phyloP scores from a whole-genome alignment of 2,888 invertebrate genomes.

The Conistra vaccinii region DNA sequence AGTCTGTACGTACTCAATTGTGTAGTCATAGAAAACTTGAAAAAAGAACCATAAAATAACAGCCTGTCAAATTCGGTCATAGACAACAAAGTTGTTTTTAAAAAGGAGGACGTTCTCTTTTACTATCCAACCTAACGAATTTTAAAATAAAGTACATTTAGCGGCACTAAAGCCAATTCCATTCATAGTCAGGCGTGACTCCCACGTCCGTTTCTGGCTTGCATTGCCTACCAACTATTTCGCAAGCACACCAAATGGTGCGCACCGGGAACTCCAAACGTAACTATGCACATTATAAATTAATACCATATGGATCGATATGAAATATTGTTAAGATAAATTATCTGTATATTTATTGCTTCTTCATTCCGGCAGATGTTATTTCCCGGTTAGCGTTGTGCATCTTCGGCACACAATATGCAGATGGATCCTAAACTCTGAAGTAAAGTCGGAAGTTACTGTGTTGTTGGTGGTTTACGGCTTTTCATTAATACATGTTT shows the following conservation, averaged over 20 bases:
- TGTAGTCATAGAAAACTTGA: not conserved
- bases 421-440: slow-evolving; percentile 11
- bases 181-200: slow-evolving; percentile 37
- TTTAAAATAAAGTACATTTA: slow-evolving; percentile 10
- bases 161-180: slow-evolving; percentile 12
- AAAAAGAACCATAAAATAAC: not conserved
- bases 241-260: slow-evolving; percentile 62
- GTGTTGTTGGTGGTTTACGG: not conserved
- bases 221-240: slow-evolving; percentile 51
- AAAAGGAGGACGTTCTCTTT: not conserved
- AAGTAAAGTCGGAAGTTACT: not conserved
- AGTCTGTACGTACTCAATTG: not conserved
- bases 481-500: not conserved
- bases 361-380: slow-evolving; percentile 47
- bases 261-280: slow-evolving; percentile 7
- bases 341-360: slow-evolving; percentile 34
- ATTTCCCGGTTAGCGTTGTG: slow-evolving; percentile 4
- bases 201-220: slow-evolving; percentile 48
- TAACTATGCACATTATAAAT: slow-evolving; percentile 43
- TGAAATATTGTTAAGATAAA: slow-evolving; percentile 47
- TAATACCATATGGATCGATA: slow-evolving; percentile 31
- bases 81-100: not conserved
- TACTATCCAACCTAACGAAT: not conserved
- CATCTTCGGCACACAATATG: slow-evolving; percentile 12
- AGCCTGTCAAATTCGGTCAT: not conserved